Evolutionary conservation across 2,888 invertebrate genomes (phyloP).

Genomic region (Synergus itoensis): DNA sequence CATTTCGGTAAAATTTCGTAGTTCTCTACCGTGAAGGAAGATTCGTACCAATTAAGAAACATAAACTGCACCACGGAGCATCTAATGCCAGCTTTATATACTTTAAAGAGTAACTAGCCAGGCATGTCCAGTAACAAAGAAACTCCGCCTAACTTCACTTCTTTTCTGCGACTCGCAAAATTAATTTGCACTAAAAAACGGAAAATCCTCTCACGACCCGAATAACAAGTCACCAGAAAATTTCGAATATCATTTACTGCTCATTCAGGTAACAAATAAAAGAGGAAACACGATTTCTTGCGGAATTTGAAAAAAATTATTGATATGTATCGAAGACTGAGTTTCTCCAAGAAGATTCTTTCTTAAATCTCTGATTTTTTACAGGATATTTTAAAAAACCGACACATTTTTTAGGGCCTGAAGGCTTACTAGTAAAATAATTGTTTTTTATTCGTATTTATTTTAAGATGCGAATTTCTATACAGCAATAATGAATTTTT

Average conservation of each 20-base stretch:
- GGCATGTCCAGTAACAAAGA: conserved; percentile 61
- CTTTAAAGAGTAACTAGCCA: conserved; percentile 59
- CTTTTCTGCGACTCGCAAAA: conserved; percentile 22
- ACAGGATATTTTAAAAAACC: not conserved
- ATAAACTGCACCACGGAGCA: conserved; percentile 56
- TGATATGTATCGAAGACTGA: not conserved
- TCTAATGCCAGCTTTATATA: conserved; percentile 64
- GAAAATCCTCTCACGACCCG: conserved; percentile 44
- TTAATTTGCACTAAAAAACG: conserved; percentile 24
- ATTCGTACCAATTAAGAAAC: conserved; percentile 36
- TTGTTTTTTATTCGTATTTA: too few relatives aligned
- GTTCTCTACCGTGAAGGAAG: not conserved
- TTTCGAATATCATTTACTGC: not conserved
- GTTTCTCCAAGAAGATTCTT: not conserved
- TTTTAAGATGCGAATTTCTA: too few relatives aligned
- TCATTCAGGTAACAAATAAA: conserved; percentile 9
- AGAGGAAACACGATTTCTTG: not conserved
- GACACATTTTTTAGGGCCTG: too few relatives aligned
- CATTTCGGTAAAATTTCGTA: conserved; percentile 54
- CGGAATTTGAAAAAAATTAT: not conserved
- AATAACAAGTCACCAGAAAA: conserved; percentile 51
- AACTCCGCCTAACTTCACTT: conserved; percentile 58
- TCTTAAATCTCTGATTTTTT: not conserved
- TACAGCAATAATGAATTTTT: not conserved
- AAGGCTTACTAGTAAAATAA: too few relatives aligned